phyloP scores from a whole-genome alignment of 2,797 vertebrate species.

The Neoniphon sammara region DNA sequence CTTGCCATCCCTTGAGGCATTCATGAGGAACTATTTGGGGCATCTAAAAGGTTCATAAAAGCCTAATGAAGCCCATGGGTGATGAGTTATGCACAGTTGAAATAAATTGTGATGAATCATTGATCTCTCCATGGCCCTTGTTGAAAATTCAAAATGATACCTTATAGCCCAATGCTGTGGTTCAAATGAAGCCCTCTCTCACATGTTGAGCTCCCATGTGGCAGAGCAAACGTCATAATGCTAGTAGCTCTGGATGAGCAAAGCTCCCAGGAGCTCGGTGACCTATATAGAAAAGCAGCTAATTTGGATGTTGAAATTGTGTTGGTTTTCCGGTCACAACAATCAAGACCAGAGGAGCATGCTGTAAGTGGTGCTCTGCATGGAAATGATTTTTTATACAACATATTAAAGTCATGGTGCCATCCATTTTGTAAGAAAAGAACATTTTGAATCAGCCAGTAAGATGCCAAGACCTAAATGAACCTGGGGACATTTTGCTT shows the following conservation, averaged over 20 bases:
- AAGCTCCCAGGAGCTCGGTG: slow-evolving; percentile 63
- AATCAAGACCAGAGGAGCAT: slow-evolving; percentile 25
- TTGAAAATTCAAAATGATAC: slow-evolving; percentile 52
- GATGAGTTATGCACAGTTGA: slow-evolving; percentile 48
- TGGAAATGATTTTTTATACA: neutral
- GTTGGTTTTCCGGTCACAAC: slow-evolving; percentile 51
- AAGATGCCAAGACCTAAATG: neutral
- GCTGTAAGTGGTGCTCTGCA: neutral
- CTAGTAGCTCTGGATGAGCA: slow-evolving; percentile 54
- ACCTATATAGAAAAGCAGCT: slow-evolving; percentile 66
- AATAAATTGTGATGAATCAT: slow-evolving; percentile 62
- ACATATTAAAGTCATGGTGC: neutral
- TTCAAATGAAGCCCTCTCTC: slow-evolving; percentile 48
- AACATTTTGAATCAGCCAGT: neutral
- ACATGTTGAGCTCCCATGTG: slow-evolving; percentile 50
- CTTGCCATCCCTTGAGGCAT: slow-evolving; percentile 18
- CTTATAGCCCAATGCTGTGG: slow-evolving; percentile 39
- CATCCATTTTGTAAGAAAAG: neutral
- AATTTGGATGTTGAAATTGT: slow-evolving; percentile 63
- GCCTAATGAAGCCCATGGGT: slow-evolving; percentile 62
- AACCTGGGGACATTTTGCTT: no score
- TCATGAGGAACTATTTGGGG: slow-evolving; percentile 50
- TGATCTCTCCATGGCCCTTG: slow-evolving; percentile 56
- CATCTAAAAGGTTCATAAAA: slow-evolving; percentile 41
- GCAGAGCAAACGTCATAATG: slow-evolving; percentile 69